Conservation (phyloP, 2,797 vertebrate species). For the Remorina albescens region DNA sequence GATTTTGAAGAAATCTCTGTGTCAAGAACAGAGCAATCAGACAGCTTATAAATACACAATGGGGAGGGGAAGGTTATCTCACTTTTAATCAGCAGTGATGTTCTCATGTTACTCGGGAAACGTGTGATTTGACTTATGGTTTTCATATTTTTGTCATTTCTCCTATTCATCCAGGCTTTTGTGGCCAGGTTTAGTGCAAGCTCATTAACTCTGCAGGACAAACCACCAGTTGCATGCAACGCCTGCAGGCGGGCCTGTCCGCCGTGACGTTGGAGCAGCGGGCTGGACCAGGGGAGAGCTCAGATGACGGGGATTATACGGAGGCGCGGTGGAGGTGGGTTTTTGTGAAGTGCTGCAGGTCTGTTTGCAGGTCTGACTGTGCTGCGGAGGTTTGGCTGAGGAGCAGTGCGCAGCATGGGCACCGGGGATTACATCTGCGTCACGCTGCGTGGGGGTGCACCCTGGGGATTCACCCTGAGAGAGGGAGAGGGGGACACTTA, state of each 20-base stretch:
- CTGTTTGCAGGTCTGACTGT: slow-evolving; percentile 61
- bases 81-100: not conserved
- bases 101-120: not conserved
- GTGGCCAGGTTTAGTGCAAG: not conserved
- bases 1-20: too few species aligned
- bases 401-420: slow-evolving; percentile 87
- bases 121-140: too few species aligned
- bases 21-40: too few species aligned
- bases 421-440: slow-evolving; percentile 94
- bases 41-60: too few species aligned
- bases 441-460: slow-evolving; percentile 92
- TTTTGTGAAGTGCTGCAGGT: slow-evolving; percentile 52
- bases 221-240: slow-evolving; percentile 51
- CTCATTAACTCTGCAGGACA: not conserved
- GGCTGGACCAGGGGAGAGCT: slow-evolving; percentile 73
- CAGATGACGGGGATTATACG: slow-evolving; percentile 73
- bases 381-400: slow-evolving; percentile 57
- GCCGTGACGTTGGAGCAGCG: slow-evolving; percentile 75
- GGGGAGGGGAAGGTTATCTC: not conserved
- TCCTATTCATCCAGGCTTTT: not conserved
- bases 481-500: slow-evolving; percentile 88
- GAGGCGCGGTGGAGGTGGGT: slow-evolving; percentile 48
- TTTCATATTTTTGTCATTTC: not conserved
- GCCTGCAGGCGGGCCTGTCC: slow-evolving; percentile 68
- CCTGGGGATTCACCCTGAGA: slow-evolving; percentile 94